Conservation (phyloP, 2,113 vertebrate species). For the Alexandromys fortis region DNA sequence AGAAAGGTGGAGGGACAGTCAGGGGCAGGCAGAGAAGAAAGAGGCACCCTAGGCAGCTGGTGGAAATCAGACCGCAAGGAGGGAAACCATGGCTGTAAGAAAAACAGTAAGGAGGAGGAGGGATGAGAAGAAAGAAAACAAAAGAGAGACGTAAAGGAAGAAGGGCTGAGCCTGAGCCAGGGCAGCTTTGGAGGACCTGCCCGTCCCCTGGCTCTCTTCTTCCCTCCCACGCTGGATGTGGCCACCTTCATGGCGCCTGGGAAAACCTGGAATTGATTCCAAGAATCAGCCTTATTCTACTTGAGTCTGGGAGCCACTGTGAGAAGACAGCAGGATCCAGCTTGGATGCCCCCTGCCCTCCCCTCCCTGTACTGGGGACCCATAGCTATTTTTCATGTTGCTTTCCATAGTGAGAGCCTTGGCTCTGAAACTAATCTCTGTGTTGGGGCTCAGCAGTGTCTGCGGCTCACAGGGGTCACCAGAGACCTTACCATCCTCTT, state of each 20-base stretch:
- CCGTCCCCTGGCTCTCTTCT: not conserved
- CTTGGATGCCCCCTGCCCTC: not conserved
- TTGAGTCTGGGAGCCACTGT: not conserved
- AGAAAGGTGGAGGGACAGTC: too few relatives aligned
- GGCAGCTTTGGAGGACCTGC: not conserved
- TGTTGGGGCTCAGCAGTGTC: not conserved
- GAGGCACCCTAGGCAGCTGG: not conserved
- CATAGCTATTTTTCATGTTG: not conserved
- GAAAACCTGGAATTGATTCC: not conserved
- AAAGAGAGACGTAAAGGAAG: not conserved
- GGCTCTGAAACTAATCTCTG: too few relatives aligned
- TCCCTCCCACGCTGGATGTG: not conserved
- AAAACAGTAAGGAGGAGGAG: not conserved
- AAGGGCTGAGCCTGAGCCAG: not conserved
- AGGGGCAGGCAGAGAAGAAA: not conserved
- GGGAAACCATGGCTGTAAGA: not conserved
- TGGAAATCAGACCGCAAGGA: not conserved
- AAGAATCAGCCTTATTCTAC: not conserved
- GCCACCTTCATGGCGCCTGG: rapidly evolving
- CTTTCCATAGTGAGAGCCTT: not conserved
- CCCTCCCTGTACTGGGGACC: too few relatives aligned
- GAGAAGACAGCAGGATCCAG: rapidly evolving
- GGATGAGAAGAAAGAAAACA: not conserved
- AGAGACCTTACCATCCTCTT: rapidly evolving
- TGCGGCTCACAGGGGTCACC: not conserved